Evolutionary conservation across 2,113 vertebrate genomes (phyloP).

Genomic region (Corynorhinus townsendii): DNA sequence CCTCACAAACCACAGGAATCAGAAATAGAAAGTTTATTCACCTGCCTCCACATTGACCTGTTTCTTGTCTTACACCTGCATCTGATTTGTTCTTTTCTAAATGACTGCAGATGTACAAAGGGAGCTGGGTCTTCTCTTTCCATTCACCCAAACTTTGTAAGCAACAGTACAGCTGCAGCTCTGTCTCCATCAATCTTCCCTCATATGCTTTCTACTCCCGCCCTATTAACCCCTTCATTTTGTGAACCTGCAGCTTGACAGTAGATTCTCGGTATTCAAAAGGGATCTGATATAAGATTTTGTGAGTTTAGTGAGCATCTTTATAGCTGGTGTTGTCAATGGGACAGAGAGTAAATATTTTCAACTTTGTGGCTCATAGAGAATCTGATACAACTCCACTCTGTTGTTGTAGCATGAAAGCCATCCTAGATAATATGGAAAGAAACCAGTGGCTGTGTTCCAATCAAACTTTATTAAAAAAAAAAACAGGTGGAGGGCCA

Average conservation of each 20-base stretch:
- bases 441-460: not conserved
- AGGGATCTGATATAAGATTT: not conserved
- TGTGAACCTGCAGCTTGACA: not conserved
- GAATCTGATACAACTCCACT: not conserved
- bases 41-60: not conserved
- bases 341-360: not conserved
- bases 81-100: not conserved
- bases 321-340: not conserved
- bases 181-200: not conserved
- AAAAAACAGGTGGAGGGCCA: not conserved
- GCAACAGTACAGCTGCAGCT: not conserved
- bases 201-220: not conserved
- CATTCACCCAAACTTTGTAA: not conserved
- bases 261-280: not conserved
- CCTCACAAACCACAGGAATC: not conserved
- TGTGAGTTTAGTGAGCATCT: not conserved
- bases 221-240: not conserved
- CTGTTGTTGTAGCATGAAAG: not conserved
- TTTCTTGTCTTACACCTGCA: conserved; percentile 40
- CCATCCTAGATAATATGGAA: not conserved
- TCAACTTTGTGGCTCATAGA: not conserved
- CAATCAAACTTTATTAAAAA: not conserved
- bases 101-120: not conserved
- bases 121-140: not conserved
- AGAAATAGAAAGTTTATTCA: not conserved